Conservation (phyloP, 1,140 invertebrate species). For the Fopius arisanus region DNA sequence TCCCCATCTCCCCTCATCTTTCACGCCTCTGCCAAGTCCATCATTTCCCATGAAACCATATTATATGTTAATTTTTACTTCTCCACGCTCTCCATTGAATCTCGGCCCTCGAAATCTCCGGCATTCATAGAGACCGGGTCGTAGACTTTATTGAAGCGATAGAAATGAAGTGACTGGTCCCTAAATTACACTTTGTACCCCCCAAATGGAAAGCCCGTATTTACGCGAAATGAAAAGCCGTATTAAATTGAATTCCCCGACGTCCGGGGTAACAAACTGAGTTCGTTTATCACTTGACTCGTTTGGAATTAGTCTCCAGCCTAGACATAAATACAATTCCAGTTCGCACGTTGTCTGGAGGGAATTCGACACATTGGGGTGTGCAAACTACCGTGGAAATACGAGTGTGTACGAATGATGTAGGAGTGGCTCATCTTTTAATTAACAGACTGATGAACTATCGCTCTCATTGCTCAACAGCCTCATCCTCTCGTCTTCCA, state of each 20-base stretch:
- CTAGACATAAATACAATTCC: background rate
- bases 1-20: background rate
- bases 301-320: background rate
- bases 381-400: background rate
- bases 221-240: background rate
- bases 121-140: background rate
- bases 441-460: constrained; percentile 7
- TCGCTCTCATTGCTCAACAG: background rate
- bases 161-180: background rate
- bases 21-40: background rate
- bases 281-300: constrained; percentile 5
- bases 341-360: background rate
- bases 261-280: background rate
- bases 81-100: background rate
- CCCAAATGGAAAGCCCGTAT: background rate
- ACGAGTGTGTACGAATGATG: background rate
- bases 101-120: background rate
- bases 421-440: background rate
- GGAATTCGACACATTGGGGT: background rate
- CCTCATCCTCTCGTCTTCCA: background rate
- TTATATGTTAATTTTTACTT: background rate
- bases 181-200: background rate
- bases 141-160: background rate
- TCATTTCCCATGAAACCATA: background rate
- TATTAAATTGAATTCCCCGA: background rate